Base-by-base conservation (phyloP, 2,888 invertebrate species). In the Lithophane ornitopus region DNA sequence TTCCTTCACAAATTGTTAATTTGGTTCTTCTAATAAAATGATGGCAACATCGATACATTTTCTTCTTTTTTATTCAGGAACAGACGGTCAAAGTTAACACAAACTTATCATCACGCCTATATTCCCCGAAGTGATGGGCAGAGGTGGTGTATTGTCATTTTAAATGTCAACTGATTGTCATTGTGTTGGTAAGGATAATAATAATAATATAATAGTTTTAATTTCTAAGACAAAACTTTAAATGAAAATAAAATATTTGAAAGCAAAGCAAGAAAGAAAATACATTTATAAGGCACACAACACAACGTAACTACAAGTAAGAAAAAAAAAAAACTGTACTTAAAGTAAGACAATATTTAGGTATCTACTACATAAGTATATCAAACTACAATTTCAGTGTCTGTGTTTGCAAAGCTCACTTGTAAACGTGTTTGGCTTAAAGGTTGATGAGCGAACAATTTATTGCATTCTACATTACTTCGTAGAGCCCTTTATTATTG, bases 391-490 rank as follows among this genome's bases (percentile, higher is more conserved):
- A 39, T 61, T 41, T 46, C n/a, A 61, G 44, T 22, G 44, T n/a
- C n/a, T 39, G 52, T 16, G 28, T 28, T 74, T 44, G 11, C 44
- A 34, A 69, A 70, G 52, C 59, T 46, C 44, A 54, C 44, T 70
- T 76, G n/a, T 19, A 61, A 61, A 61, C 44, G 59, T 76, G 44
- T 52, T 28, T 22, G 19, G 49, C 78, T 68, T 44, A 46, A 14
- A 34, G 14, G 59, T 78, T 77, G 41, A 77, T 22, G 58, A 76
- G 59, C 19, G 22, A 34, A 61, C 34, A 28, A 78, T 76, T 52
- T 76, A 76, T 61, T 52, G 52, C 26, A 78, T 78, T 78, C 22
- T 70, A 14, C 44, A 44, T 59, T 16, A 58, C 22, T 34, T 44
- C 16, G 34, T 22, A 39, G 9, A 44, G 28, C 16, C 22, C 3